A percentile compares a stretch with the other conserved stretches of the same genome.
Conservation (phyloP, 2,797 vertebrate species). For the Crocodylus rhombifer region DNA sequence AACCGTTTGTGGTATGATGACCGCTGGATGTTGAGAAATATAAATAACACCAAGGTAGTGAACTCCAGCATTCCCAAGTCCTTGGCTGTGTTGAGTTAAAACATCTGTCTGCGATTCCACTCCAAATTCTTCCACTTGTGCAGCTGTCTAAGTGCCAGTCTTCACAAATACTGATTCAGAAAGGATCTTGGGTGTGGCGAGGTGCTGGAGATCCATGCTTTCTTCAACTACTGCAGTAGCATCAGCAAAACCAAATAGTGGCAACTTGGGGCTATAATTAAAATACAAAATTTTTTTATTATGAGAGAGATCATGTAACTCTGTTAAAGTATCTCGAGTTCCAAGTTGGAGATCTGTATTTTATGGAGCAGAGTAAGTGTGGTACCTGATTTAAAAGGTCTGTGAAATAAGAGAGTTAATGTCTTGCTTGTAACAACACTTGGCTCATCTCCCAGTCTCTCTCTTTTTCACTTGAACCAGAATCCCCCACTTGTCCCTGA, state of each 20-base stretch:
- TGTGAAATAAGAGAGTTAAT: not conserved
- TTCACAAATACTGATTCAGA: not conserved
- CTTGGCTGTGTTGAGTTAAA: constrained; percentile 68
- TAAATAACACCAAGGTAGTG: constrained; percentile 64
- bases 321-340: not conserved
- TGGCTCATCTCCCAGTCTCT: not conserved
- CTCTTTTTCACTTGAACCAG: not conserved
- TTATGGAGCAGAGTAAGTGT: not conserved
- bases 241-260: not conserved
- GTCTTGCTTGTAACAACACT: not conserved
- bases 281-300: fast-evolving
- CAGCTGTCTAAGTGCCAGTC: not conserved
- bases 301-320: not conserved
- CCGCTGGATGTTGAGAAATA: constrained; percentile 58
- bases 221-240: not conserved
- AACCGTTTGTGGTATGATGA: constrained; percentile 6
- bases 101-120: constrained; percentile 53
- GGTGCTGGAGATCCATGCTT: not conserved
- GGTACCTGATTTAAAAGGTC: not conserved
- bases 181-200: not conserved
- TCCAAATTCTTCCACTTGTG: fast-evolving
- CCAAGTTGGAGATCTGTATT: not conserved
- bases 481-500: not conserved
- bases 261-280: not conserved
- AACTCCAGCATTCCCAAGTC: constrained; percentile 1